Conservation (phyloP, 1,140 invertebrate genomes). For the Brachionus asplanchnoidis region DNA sequence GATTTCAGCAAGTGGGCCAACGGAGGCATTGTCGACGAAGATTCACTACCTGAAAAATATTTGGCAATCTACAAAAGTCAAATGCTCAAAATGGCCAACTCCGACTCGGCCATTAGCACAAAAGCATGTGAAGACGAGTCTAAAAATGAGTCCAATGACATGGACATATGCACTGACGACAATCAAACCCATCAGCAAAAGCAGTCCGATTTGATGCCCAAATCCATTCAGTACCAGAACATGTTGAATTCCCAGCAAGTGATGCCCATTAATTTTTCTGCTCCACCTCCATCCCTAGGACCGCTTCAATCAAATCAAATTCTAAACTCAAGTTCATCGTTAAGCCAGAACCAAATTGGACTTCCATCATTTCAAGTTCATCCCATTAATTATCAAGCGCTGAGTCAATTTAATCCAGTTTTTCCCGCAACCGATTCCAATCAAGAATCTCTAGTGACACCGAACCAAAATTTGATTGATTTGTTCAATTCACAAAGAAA, state of each 20-base stretch:
- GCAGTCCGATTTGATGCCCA: background rate
- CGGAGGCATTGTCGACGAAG: constrained; percentile 8
- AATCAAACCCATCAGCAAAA: background rate
- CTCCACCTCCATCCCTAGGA: background rate
- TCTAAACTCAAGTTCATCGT: background rate
- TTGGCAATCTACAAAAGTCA: constrained; percentile 16
- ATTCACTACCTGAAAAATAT: constrained; percentile 5
- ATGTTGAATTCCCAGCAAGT: background rate
- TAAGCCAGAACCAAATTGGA: background rate
- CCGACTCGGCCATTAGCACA: background rate
- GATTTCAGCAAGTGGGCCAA: constrained; percentile 20
- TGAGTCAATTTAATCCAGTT: background rate
- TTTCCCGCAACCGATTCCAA: background rate
- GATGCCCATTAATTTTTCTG: background rate
- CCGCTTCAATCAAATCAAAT: background rate
- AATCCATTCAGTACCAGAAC: background rate
- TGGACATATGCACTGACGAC: background rate
- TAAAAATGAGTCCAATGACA: background rate
- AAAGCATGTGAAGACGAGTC: background rate
- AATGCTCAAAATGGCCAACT: constrained; percentile 6
- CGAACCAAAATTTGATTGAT: background rate
- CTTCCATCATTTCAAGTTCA: background rate
- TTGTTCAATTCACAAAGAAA: background rate
- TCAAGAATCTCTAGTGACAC: background rate
- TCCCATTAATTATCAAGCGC: background rate